These are phyloP conservation scores for Hypocryptadius cinnamomeus DNA, from an alignment of 2,113 vertebrate genomes.

Conservation along the genomic window DNA sequence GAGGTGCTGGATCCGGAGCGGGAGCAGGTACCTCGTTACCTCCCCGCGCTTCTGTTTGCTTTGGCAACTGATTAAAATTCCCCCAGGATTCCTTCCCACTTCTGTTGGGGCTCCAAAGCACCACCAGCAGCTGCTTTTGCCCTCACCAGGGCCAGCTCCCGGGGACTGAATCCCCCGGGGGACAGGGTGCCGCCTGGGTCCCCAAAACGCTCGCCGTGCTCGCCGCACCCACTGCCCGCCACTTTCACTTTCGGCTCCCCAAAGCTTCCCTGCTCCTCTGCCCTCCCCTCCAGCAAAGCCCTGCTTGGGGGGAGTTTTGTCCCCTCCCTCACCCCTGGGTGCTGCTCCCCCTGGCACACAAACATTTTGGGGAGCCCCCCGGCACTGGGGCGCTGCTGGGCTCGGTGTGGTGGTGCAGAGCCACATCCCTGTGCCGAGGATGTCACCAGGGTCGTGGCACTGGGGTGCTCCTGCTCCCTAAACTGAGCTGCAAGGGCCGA, in stretches of 20 bases:
- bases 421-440: fast-evolving
- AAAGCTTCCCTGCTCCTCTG: not conserved
- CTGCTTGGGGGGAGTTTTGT: not conserved
- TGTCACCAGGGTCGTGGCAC: fast-evolving
- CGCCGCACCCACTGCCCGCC: not conserved
- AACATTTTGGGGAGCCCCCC: fast-evolving
- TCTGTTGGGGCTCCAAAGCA: not conserved
- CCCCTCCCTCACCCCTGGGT: not conserved
- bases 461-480: not conserved
- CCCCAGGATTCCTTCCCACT: not conserved
- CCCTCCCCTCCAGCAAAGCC: not conserved
- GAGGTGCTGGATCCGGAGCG: not conserved
- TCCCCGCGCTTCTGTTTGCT: not conserved
- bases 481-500: not conserved
- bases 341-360: not conserved
- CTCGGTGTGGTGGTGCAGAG: not conserved
- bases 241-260: slow-evolving; percentile 19
- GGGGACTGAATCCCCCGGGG: not conserved
- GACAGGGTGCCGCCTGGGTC: not conserved
- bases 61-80: slow-evolving; percentile 18
- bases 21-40: not conserved
- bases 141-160: not conserved
- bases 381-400: fast-evolving
- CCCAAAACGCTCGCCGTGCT: fast-evolving
- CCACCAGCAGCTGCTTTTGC: not conserved